Percentiles rank a stretch among this genome's conserved stretches.
Conservation (phyloP, 2,113 vertebrate species). For the Corydoras maculifer region DNA sequence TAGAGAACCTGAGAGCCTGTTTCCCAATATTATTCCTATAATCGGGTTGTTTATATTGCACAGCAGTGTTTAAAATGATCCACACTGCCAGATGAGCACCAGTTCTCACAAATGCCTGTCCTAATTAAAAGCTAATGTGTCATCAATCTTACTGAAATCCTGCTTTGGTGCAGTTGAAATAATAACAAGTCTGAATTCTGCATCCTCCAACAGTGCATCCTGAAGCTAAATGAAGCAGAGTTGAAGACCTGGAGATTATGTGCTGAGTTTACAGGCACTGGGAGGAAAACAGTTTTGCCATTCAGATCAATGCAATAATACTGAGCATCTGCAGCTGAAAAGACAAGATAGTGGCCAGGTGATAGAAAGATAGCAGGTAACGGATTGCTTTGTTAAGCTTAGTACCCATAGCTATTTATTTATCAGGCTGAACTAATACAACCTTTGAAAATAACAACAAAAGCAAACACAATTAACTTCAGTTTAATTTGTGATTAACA, state of each 20-base stretch:
- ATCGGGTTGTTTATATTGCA: not conserved
- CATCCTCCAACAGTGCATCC: constrained; percentile 9
- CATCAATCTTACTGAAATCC: constrained; percentile 1
- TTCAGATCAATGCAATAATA: constrained; percentile 24
- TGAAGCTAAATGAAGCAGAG: constrained; percentile 14
- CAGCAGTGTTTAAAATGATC: constrained; percentile 1
- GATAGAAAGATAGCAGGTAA: constrained; percentile 1
- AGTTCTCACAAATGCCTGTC: not conserved
- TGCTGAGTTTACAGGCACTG: not conserved
- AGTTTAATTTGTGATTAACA: constrained; percentile 2
- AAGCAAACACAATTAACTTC: not conserved
- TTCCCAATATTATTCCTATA: not conserved
- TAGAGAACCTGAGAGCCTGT: not conserved
- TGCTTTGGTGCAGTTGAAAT: constrained; percentile 16
- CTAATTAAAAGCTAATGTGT: constrained; percentile 13
- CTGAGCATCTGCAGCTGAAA: constrained; percentile 1
- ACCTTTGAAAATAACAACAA: no score
- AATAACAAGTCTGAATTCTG: constrained; percentile 18
- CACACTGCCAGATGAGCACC: not conserved
- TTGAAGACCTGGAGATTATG: not conserved
- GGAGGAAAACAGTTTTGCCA: not conserved
- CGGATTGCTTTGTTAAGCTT: constrained; percentile 9
- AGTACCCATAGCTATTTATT: constrained; percentile 10
- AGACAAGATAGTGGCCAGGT: not conserved
- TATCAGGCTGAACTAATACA: not conserved